Conservation (phyloP, 37 sponge, comb jelly and placozoan species). For the Agelas oroides region DNA sequence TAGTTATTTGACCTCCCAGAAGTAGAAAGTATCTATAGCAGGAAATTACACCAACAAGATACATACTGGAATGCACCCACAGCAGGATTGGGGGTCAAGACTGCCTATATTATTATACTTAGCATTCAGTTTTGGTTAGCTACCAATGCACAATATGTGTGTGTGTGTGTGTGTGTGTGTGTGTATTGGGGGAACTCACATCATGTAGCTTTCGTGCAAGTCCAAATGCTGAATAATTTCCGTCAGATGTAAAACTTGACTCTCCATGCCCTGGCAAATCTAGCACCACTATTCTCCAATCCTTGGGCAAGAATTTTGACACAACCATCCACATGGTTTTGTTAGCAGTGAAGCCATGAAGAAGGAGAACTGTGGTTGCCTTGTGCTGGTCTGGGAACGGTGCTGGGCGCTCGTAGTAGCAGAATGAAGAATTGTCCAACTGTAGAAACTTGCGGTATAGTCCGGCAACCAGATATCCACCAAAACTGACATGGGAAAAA, state of each 20-base stretch:
- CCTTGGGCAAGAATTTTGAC: conserved; percentile 41
- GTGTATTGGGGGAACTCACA: conserved; percentile 40
- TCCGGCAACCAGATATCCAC: conserved; percentile 62
- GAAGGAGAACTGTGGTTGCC: conserved; percentile 51
- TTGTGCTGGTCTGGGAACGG: background rate
- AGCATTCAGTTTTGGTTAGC: no score
- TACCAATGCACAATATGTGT: no score
- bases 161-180: conserved; percentile 10
- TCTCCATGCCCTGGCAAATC: conserved; percentile 86
- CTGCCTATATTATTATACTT: no score
- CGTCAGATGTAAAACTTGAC: conserved; percentile 23
- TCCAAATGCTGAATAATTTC: conserved; percentile 32
- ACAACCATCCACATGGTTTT: conserved; percentile 63
- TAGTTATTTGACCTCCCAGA: no score
- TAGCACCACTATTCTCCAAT: conserved; percentile 67
- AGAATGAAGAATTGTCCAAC: conserved; percentile 27
- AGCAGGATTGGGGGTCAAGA: no score
- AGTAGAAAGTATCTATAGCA: no score
- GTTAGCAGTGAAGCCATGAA: conserved; percentile 72
- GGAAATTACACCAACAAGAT: no score
- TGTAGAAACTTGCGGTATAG: conserved; percentile 28
- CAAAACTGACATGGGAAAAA: conserved; percentile 36
- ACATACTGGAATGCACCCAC: no score
- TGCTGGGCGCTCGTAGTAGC: conserved; percentile 59
- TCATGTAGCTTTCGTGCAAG: conserved; percentile 54